phyloP scores from a whole-genome alignment of 2,888 invertebrate genomes.

The Torymus tubicola region DNA sequence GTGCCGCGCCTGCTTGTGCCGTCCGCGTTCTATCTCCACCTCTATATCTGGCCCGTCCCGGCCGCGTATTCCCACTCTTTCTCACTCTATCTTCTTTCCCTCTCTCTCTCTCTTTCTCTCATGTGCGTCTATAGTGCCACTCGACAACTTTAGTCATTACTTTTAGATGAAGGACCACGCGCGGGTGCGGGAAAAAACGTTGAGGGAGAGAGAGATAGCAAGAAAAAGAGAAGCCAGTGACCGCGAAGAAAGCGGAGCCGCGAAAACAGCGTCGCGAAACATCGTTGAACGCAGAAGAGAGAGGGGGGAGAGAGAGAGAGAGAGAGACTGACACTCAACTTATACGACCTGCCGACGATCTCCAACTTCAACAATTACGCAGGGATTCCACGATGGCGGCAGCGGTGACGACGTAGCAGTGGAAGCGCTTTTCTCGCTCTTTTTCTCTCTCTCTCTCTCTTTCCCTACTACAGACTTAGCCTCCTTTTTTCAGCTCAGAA shows the following conservation, averaged over 20 bases:
- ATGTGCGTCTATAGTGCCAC: conserved; percentile 37
- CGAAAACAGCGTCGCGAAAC: conserved; percentile 26
- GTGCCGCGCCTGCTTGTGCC: background rate
- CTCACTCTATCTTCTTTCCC: background rate
- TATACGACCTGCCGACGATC: conserved; percentile 51
- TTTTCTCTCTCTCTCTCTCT: background rate
- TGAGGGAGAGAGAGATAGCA: conserved; percentile 20
- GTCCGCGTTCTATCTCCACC: conserved; percentile 30
- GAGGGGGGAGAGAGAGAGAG: no score
- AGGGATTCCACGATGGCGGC: background rate
- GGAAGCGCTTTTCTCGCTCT: background rate
- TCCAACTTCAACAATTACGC: conserved; percentile 46
- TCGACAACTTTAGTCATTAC: conserved; percentile 71
- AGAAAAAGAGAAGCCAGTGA: background rate
- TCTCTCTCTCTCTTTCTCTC: background rate
- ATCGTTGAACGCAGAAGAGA: background rate
- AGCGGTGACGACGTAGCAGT: no score
- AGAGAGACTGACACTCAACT: conserved; percentile 43
- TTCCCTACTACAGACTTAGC: background rate
- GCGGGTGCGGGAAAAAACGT: conserved; percentile 27
- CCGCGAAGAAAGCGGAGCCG: conserved; percentile 7
- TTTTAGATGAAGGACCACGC: conserved; percentile 53
- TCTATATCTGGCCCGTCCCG: background rate
- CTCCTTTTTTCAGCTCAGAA: conserved; percentile 5
- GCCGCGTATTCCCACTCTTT: background rate